Evolutionary conservation across 2,888 invertebrate genomes (phyloP).

Genomic region (Oconnorella tubifera): DNA sequence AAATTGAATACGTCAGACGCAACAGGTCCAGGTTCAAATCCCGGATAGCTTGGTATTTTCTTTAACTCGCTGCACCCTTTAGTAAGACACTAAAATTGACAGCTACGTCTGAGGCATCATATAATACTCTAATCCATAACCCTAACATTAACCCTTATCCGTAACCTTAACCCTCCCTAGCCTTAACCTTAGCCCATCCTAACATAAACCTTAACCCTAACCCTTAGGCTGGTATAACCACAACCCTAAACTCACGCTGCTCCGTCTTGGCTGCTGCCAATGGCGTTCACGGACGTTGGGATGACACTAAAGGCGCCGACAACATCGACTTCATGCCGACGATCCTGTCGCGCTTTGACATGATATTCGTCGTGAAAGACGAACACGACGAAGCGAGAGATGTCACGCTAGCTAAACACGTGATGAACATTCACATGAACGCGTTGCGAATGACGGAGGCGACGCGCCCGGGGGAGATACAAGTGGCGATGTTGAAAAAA

Average conservation of each 20-base stretch:
- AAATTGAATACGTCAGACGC: too few relatives aligned
- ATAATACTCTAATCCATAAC: too few relatives aligned
- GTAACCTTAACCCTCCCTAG: too few relatives aligned
- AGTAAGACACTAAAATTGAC: too few relatives aligned
- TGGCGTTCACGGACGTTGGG: constrained; percentile 97
- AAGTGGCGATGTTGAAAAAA: constrained; percentile 79
- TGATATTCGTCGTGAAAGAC: constrained; percentile 99
- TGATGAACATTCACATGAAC: constrained; percentile 91
- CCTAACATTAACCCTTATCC: too few relatives aligned
- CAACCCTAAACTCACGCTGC: constrained; percentile 95
- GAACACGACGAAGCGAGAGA: constrained; percentile 85
- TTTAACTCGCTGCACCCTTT: too few relatives aligned
- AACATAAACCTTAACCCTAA: too few relatives aligned
- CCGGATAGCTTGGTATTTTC: too few relatives aligned
- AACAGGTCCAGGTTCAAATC: too few relatives aligned
- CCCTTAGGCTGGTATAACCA: constrained; percentile 90
- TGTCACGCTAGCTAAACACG: constrained; percentile 84
- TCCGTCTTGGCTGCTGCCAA: constrained; percentile 99
- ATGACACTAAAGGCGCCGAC: constrained; percentile 93
- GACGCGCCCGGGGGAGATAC: constrained; percentile 72
- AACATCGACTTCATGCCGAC: constrained; percentile 99
- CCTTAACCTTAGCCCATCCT: too few relatives aligned
- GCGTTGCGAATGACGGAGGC: constrained; percentile 54
- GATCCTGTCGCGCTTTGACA: constrained; percentile 98
- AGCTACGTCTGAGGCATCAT: too few relatives aligned